Conservation (phyloP, 1,140 invertebrate species). For the Zaprionus africanus region DNA sequence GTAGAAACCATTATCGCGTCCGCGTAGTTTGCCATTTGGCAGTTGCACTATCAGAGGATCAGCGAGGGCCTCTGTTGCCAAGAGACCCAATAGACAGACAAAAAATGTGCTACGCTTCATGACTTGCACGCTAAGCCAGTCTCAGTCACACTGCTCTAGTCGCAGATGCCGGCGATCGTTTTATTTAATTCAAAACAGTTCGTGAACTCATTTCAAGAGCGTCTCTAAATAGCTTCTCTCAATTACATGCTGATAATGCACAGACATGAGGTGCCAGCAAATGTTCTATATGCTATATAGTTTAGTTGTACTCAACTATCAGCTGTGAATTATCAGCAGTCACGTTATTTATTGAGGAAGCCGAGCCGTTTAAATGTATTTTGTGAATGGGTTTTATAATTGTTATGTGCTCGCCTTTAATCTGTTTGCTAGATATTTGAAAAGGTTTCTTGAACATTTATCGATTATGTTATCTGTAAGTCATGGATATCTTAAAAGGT, state of each 20-base stretch:
- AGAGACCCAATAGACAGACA: neutral
- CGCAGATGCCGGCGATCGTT: neutral
- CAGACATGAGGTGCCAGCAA: neutral
- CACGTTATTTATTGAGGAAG: neutral
- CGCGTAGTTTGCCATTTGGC: constrained; percentile 13
- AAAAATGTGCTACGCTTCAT: constrained; percentile 6
- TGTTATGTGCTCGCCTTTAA: too few species aligned
- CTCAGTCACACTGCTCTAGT: neutral
- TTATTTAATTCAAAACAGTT: neutral
- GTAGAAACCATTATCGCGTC: neutral
- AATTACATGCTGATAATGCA: neutral
- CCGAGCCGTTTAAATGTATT: neutral
- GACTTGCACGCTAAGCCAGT: neutral
- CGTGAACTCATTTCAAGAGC: neutral
- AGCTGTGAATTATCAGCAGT: neutral
- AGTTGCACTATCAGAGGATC: neutral
- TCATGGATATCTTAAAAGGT: too few species aligned
- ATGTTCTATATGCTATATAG: neutral
- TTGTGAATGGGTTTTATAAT: neutral
- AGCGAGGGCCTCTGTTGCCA: neutral
- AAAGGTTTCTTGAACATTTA: too few species aligned
- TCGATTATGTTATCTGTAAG: too few species aligned
- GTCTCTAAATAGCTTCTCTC: neutral
- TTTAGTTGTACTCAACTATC: neutral
- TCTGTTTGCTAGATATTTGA: too few species aligned